These are phyloP conservation scores for Micropoecilia bifurca DNA, from an alignment of 2,797 vertebrate genomes.

Conservation along the genomic window DNA sequence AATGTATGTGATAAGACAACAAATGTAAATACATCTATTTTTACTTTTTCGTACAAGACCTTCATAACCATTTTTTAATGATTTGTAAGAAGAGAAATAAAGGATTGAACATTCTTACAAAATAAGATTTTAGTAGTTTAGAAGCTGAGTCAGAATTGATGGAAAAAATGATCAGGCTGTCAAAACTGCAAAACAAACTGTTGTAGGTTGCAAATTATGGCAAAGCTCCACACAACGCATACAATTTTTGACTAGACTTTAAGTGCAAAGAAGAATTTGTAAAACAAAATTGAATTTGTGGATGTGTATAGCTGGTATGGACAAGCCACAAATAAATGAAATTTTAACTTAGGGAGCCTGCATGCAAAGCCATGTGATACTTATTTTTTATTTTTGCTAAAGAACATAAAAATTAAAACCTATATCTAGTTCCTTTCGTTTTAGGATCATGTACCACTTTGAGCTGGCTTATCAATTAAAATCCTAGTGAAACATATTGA, in stretches of 20 bases:
- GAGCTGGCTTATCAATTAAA: neutral
- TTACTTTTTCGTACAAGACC: neutral
- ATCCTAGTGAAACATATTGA: neutral
- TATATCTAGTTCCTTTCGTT: neutral
- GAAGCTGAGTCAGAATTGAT: neutral
- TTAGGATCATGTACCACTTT: neutral
- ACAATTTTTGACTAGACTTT: neutral
- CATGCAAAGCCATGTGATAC: neutral
- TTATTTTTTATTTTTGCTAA: too few species aligned
- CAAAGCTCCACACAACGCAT: neutral
- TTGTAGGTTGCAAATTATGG: neutral
- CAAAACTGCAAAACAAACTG: neutral
- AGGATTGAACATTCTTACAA: neutral
- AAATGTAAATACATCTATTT: neutral
- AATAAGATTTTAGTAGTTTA: neutral
- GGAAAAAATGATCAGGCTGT: neutral
- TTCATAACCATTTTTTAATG: neutral
- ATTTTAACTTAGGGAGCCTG: neutral
- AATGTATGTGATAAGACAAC: neutral
- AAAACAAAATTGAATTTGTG: neutral
- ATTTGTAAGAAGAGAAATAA: neutral
- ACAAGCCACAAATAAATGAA: neutral
- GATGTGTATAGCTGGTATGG: neutral
- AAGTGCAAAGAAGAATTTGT: neutral
- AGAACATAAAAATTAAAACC: too few species aligned